Conservation (phyloP, 2,888 invertebrate species). For the Apomyelois bistriatella region DNA sequence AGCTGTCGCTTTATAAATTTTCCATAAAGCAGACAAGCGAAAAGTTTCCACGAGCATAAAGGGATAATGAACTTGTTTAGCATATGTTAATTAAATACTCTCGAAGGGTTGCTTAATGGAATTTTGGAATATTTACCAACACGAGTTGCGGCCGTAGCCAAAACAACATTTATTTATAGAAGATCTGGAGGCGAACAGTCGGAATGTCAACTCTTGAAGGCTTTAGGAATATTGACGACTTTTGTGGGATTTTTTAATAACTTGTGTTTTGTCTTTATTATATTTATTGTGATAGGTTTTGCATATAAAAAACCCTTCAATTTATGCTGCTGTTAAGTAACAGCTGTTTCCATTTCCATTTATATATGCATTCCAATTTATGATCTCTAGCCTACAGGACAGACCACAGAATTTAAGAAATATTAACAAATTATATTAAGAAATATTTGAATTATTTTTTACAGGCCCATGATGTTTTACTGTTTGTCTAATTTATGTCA, state of each 20-base stretch:
- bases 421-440: no score
- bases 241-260: neutral
- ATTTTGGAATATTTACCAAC: constrained; percentile 47
- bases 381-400: no score
- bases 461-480: no score
- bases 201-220: constrained; percentile 1
- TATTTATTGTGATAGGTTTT: no score
- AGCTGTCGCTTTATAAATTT: constrained; percentile 18
- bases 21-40: constrained; percentile 32
- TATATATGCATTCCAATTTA: no score
- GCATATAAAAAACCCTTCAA: no score
- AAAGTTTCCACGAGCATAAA: constrained; percentile 38
- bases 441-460: no score
- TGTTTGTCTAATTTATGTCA: no score
- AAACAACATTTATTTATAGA: constrained; percentile 16
- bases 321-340: no score
- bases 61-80: constrained; percentile 62
- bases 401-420: no score
- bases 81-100: constrained; percentile 66
- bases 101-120: constrained; percentile 55
- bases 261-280: neutral
- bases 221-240: neutral
- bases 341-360: no score
- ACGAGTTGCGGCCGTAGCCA: constrained; percentile 29
- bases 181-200: neutral